Evolutionary conservation across 2,797 vertebrate species (phyloP).

Genomic region (Rhadinocentrus ornatus): DNA sequence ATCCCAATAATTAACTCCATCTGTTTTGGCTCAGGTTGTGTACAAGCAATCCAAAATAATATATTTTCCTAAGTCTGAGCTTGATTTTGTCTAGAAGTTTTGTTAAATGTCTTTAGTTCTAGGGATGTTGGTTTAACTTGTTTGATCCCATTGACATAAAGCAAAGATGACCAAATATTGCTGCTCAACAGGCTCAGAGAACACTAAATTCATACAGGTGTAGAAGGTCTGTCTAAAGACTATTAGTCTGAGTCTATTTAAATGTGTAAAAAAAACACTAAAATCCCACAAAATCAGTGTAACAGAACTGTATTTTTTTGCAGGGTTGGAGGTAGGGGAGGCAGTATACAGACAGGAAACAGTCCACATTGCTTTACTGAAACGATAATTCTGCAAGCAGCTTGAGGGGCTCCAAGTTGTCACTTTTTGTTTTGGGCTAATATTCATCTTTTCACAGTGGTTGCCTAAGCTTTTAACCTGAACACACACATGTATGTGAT

Average conservation of each 20-base stretch:
- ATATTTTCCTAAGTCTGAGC: not conserved
- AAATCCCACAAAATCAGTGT: not conserved
- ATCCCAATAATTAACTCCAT: not conserved
- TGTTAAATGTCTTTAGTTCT: not conserved
- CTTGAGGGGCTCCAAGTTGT: not conserved
- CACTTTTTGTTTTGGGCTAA: not conserved
- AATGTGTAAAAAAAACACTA: not conserved
- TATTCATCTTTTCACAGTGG: too few relatives aligned
- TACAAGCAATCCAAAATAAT: not conserved
- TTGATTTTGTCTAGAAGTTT: not conserved
- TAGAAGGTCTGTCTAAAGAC: not conserved
- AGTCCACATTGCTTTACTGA: not conserved
- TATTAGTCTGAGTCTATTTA: not conserved
- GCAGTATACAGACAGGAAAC: not conserved
- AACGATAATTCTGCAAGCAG: not conserved
- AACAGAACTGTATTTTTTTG: not conserved
- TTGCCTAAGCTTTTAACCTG: not conserved
- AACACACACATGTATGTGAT: not conserved
- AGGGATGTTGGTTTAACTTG: not conserved
- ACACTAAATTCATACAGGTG: not conserved
- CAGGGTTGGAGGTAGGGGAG: too few relatives aligned
- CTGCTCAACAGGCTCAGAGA: not conserved
- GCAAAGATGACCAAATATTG: not conserved
- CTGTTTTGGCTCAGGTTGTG: slow-evolving; percentile 2
- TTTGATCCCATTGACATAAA: not conserved